Base-by-base conservation (phyloP, 2,888 invertebrate species). In the Tryphoninae sp. region DNA sequence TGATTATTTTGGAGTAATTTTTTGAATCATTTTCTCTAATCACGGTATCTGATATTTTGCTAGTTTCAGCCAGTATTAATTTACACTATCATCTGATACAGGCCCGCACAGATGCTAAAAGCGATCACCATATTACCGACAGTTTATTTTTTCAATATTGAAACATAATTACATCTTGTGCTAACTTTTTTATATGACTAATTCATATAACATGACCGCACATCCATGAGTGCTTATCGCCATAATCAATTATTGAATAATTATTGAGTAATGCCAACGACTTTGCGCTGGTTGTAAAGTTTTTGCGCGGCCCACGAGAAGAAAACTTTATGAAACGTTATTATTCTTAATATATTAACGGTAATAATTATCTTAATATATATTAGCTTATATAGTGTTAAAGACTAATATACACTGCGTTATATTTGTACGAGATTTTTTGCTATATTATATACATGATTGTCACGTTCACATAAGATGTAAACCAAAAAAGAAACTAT, bases 401-500 rank as follows among this genome's bases (percentile, higher is more conserved):
- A 73, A 72, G 16, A 83, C 51, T 75, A 68, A 74, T 81, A 83
- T 84, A 81, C 58, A 75, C 75, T n/a, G 51, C 76, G 83, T 88
- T 88, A 88, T 82, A 88, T 89, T 89, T 89, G 72, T 89, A 89
- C 85, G 78, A 83, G 55, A 85, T 73, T 85, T 88, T 89, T 88
- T 88, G 87, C 87, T 89, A 89, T 83, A 84, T 84, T 86, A 77
- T 85, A 86, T 86, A 77, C 84, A 86, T 86, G 83, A 80, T 82
- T 76, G 79, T 64, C 9, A 76, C 26, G 68, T 65, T 58, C 11
- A 13, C 9, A 75, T 2, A 22, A 67, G 53, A 76, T 45, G 13
- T 45, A 55, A 11, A 45, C 53, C 8, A 61, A 51, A 42, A 68
- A 53, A 81, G 19, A 78, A 75, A 81, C 69, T 74, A 80, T 73